phyloP scores from a whole-genome alignment of 1,140 invertebrate genomes.

The Metopolophium dirhodum region DNA sequence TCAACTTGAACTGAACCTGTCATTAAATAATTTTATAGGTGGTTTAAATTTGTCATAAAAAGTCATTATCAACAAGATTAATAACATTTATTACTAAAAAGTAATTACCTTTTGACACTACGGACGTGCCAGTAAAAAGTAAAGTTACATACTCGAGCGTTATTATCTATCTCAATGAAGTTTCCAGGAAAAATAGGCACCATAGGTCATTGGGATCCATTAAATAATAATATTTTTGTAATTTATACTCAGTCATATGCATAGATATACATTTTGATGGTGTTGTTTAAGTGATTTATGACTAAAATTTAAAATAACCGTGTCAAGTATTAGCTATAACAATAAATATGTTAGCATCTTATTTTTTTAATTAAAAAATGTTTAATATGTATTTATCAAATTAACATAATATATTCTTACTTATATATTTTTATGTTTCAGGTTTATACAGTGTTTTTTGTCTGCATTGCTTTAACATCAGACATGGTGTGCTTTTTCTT shows the following conservation, averaged over 20 bases:
- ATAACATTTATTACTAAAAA: neutral
- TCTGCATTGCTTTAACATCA: slow-evolving; percentile 96
- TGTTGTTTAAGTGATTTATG: neutral
- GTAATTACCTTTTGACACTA: neutral
- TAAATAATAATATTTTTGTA: neutral
- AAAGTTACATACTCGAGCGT: too few species aligned
- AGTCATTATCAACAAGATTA: neutral
- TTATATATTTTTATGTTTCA: slow-evolving; percentile 68
- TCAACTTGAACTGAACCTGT: neutral
- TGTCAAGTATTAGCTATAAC: neutral
- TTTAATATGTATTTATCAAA: neutral
- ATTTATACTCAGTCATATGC: neutral
- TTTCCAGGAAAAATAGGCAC: neutral
- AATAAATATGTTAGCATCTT: neutral
- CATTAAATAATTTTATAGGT: neutral
- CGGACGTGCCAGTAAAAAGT: neutral
- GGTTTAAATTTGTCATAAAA: neutral
- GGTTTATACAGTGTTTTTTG: slow-evolving; percentile 98
- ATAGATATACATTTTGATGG: neutral
- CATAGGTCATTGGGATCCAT: neutral
- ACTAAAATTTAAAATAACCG: neutral
- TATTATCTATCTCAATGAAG: neutral
- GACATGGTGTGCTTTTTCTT: slow-evolving; percentile 99
- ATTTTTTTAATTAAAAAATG: neutral
- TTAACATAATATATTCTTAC: neutral